Conservation (phyloP, 2,888 invertebrate genomes). For the Trachelus troglodyta region DNA sequence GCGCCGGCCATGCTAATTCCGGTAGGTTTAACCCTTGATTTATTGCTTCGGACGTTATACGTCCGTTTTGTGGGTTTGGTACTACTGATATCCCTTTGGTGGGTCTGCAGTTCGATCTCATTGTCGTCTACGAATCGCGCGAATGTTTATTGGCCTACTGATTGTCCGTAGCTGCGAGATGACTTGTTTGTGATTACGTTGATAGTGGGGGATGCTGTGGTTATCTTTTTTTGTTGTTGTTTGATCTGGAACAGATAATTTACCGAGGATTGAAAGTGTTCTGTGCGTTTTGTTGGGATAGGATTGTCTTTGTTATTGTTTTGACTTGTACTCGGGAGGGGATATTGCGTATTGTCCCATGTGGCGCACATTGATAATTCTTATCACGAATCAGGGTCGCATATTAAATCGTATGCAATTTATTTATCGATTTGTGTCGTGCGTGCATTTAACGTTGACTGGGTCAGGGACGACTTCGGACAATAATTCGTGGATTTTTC, state of each 20-base stretch:
- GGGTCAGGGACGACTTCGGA: neutral
- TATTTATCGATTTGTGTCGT: neutral
- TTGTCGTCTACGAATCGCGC: neutral
- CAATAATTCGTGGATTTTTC: neutral
- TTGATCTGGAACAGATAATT: neutral
- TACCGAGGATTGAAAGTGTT: neutral
- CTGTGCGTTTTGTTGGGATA: neutral
- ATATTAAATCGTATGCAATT: neutral
- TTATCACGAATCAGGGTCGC: neutral
- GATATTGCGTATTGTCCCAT: neutral
- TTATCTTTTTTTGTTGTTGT: too few relatives aligned
- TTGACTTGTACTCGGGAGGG: neutral
- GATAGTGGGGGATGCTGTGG: neutral
- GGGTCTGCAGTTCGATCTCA: neutral
- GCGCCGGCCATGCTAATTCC: constrained; percentile 41
- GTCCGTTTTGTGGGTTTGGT: neutral
- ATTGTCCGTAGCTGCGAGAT: neutral
- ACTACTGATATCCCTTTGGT: neutral
- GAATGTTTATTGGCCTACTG: neutral
- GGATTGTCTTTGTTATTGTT: neutral
- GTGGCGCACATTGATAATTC: neutral
- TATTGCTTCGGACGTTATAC: neutral
- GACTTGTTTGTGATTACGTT: neutral
- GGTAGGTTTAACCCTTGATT: constrained; percentile 36
- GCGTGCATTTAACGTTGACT: neutral